These are phyloP conservation scores for Atherinomorus stipes DNA, from an alignment of 2,113 vertebrate species.

Conservation along the genomic window DNA sequence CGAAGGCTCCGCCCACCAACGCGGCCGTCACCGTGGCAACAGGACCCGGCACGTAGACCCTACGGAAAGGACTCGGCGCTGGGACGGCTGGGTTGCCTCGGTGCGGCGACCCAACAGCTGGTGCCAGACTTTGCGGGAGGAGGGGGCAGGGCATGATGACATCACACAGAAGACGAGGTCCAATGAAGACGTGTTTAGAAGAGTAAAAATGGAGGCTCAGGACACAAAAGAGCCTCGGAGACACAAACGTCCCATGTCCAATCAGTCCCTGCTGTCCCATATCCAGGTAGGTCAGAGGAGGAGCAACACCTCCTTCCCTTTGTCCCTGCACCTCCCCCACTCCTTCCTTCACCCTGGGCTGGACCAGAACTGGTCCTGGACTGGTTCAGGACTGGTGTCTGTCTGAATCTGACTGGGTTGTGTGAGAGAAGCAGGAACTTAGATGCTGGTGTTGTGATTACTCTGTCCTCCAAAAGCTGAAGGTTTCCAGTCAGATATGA, in stretches of 20 bases:
- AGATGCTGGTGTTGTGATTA: no score
- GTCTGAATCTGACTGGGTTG: no score
- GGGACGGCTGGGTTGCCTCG: slow-evolving; percentile 74
- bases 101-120: slow-evolving; percentile 50
- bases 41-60: slow-evolving; percentile 31
- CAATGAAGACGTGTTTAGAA: slow-evolving; percentile 42
- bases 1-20: slow-evolving; percentile 8
- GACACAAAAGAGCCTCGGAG: slow-evolving; percentile 47
- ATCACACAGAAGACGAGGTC: slow-evolving; percentile 40
- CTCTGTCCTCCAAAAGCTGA: no score
- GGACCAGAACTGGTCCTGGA: no score
- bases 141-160: slow-evolving; percentile 51
- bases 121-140: slow-evolving; percentile 60
- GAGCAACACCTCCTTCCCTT: not conserved
- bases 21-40: not conserved
- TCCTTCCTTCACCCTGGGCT: not conserved
- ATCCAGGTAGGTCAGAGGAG: slow-evolving; percentile 55
- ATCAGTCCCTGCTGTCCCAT: slow-evolving; percentile 16
- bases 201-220: slow-evolving; percentile 33
- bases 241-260: slow-evolving; percentile 21
- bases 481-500: no score
- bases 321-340: not conserved
- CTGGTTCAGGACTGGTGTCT: no score
- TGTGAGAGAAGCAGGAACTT: no score
- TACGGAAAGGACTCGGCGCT: slow-evolving; percentile 42